Evolutionary conservation across 2,888 invertebrate species (phyloP), one percentile per base, ranked within the genome.

Genomic region (Odiellus spinosus): DNA sequence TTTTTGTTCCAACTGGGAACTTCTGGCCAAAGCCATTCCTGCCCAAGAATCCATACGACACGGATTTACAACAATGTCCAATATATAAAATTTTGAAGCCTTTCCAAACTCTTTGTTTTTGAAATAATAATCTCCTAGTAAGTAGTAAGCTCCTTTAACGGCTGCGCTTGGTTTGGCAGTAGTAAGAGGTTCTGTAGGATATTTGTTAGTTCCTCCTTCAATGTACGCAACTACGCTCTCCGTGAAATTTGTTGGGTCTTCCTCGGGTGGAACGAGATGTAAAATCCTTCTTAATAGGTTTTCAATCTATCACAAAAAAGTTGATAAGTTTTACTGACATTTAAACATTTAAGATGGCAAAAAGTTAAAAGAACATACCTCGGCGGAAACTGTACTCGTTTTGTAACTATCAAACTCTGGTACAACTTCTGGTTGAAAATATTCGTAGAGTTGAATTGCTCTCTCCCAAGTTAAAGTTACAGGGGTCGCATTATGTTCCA

Each of bases 101-200:
- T 77, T 74, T 47, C 63, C 61, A 53, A 64, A 76, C 56, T 87
- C 85, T 57, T 80, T 78, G 61, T 78, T 83, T 66, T 93, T 93
- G 61, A 91, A 87, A 66, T 88, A 81, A 66, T 80, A 86, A 69
- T 95, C 93, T 1, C 81, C 93, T 19, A 95, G 67, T n/a, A 93
- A 69, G 63, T 88, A 93, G 64, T 83, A 93, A 48, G 88, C 76
- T 45, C 81, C 78, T 34, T 75, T 56, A 14, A 64, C 55, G 8
- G 64, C 55, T 10, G 56, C 47, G 32, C 63, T 63, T 53, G 33
- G 58, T 49, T 35, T n/a, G 49, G 19, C 26, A 26, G 33, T 18
- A 32, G 33, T 14, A 21, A 39, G 14, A 45, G 14, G 42, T 20
- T 43, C n/a, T 15, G 18, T 6, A 19, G 80, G 78, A 51, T 76